Conservation (phyloP, 2,113 vertebrate genomes). For the Alouatta palliata region DNA sequence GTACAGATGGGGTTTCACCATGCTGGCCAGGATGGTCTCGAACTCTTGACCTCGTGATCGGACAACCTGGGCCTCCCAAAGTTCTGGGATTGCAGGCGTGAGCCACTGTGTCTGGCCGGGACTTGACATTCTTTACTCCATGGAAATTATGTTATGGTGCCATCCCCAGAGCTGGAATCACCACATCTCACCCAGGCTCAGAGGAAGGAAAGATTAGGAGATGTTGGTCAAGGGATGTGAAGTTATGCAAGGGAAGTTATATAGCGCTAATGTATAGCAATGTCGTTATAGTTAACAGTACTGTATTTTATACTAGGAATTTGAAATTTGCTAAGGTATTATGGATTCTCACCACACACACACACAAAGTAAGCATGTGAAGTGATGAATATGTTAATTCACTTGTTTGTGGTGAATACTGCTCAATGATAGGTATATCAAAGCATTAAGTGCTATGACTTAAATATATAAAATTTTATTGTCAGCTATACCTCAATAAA, state of each 20-base stretch:
- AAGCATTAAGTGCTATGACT: background rate
- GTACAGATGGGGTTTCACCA: no score
- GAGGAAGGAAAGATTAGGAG: no score
- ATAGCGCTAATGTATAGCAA: background rate
- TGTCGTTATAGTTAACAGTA: background rate
- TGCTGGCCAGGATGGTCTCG: no score
- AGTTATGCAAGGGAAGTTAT: background rate
- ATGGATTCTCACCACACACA: background rate
- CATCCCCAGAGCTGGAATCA: background rate
- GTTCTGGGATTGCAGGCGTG: no score
- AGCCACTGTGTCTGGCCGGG: fast-evolving
- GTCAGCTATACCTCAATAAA: background rate
- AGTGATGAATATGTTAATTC: background rate
- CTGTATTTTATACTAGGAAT: background rate
- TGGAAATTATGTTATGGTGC: background rate
- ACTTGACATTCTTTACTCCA: background rate
- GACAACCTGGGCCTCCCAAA: no score
- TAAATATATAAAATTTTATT: background rate
- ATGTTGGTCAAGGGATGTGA: background rate
- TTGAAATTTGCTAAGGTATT: background rate
- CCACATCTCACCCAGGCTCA: background rate
- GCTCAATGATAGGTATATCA: no score
- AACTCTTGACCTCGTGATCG: no score
- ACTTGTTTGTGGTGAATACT: background rate
- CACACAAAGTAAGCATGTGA: background rate